Evolutionary conservation across 2,797 vertebrate species (phyloP), one percentile per base, ranked within the genome.

Genomic region (Percopsis omiscomaycus): DNA sequence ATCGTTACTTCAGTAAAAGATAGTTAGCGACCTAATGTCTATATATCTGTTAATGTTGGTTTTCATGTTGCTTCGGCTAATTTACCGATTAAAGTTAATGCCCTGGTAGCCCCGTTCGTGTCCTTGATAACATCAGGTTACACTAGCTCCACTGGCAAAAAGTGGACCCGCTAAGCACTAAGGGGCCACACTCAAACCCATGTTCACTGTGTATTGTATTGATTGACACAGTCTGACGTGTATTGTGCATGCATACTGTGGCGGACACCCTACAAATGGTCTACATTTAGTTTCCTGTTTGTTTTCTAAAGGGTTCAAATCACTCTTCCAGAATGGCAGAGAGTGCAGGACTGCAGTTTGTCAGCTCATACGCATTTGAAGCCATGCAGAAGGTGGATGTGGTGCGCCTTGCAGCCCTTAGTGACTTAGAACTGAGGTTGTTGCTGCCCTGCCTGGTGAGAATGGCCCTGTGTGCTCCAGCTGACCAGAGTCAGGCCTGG

Each of bases 331-430:
- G 66, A 47, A 98, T 98, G 97, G 83, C 93, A 6, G 94, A 96
- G 76, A 94, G 92, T 32, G 69, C 91, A 0, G 89, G 88, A 59
- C 93, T 99, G 53, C 97, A 98, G 89, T 97, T 95, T 77, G 96
- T 98, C 81, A 98, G 96, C 77, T 86, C 95, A 0, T 98, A 91
- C 73, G 97, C 97, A 10, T 99, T 99, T 66, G 96, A 97, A 85
- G 97, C 97, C 4, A 99, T 99, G 97, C 97, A 98, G 88, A 98
- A 98, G 80, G 98, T 99, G 83, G 96, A 98, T 55, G 96, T 98
- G 55, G 92, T 91, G 51, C 92, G 94, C 0, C 83, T 99, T 80
- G 95, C 96, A 0, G 96, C 96, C 0, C 87, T 99, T 1, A 98
- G 96, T 72, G 96, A 98, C 81, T 95, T 95, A 0, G 96, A 98